These are phyloP conservation scores for Chrosomus eos DNA, from an alignment of 2,797 vertebrate genomes.

Conservation along the genomic window DNA sequence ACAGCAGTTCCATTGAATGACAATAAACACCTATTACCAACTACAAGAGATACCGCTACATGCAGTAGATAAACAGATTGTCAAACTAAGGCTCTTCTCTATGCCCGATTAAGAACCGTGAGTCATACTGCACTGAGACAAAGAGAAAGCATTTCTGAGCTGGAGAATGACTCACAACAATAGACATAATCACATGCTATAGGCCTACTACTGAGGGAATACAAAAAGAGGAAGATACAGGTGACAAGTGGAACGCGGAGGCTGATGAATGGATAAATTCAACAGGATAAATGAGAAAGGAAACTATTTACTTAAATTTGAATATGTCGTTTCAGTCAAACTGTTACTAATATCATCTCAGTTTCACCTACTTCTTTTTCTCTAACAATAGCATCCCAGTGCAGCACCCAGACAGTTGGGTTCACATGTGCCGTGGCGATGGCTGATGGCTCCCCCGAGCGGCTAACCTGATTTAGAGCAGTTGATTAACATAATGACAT, in stretches of 20 bases:
- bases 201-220: background rate
- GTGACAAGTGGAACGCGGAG: background rate
- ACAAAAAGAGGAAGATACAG: constrained; percentile 4
- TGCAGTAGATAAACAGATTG: constrained; percentile 41
- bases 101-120: constrained; percentile 18
- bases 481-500: constrained; percentile 3
- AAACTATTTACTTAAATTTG: background rate
- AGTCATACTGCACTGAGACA: constrained; percentile 29
- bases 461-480: constrained; percentile 6
- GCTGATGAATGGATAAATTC: constrained; percentile 12
- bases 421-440: too few species aligned
- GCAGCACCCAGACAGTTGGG: background rate
- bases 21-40: constrained; percentile 13
- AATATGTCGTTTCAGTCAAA: background rate
- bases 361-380: background rate
- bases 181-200: constrained; percentile 10
- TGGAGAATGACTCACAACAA: constrained; percentile 38
- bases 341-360: background rate
- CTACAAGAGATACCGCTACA: background rate
- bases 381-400: background rate
- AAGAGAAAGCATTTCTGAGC: constrained; percentile 34
- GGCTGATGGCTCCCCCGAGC: background rate
- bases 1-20: constrained; percentile 5
- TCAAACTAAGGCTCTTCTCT: constrained; percentile 21
- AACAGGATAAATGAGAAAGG: background rate